Percentiles rank a stretch among this genome's conserved stretches.
phyloP scores from a whole-genome alignment of 2,888 invertebrate species.

The Ariolimax columbianus region DNA sequence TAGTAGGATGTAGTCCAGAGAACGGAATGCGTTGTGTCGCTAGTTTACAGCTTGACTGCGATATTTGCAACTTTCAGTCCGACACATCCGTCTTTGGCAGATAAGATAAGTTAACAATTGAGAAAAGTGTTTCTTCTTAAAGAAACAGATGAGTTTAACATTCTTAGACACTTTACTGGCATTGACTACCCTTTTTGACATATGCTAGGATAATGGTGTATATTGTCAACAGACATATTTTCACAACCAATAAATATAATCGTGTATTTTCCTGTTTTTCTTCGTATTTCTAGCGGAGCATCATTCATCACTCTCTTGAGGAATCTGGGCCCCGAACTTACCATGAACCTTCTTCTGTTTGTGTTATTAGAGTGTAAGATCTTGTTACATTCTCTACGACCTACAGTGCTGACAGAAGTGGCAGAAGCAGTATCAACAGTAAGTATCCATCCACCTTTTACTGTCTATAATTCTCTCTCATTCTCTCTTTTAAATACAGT shows the following conservation, averaged over 20 bases:
- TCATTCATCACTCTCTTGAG: conserved; percentile 93
- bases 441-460: conserved; percentile 46
- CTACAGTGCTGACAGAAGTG: conserved; percentile 96
- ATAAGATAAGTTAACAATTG: no score
- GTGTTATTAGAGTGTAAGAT: conserved; percentile 98
- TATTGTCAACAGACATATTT: not conserved
- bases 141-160: no score
- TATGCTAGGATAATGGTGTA: no score
- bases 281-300: conserved; percentile 87
- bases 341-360: conserved; percentile 90
- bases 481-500: no score
- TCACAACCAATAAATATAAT: not conserved
- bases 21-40: no score
- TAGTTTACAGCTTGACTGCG: no score
- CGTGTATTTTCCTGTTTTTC: not conserved
- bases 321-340: conserved; percentile 96
- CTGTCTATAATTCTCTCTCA: not conserved
- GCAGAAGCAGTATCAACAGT: conserved; percentile 93
- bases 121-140: no score
- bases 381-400: conserved; percentile 94
- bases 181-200: no score
- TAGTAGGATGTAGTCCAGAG: no score
- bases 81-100: no score
- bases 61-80: no score
- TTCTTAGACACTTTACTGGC: no score